These are phyloP conservation scores for Eurytoma californica DNA, from an alignment of 2,888 invertebrate species.

Conservation along the genomic window DNA sequence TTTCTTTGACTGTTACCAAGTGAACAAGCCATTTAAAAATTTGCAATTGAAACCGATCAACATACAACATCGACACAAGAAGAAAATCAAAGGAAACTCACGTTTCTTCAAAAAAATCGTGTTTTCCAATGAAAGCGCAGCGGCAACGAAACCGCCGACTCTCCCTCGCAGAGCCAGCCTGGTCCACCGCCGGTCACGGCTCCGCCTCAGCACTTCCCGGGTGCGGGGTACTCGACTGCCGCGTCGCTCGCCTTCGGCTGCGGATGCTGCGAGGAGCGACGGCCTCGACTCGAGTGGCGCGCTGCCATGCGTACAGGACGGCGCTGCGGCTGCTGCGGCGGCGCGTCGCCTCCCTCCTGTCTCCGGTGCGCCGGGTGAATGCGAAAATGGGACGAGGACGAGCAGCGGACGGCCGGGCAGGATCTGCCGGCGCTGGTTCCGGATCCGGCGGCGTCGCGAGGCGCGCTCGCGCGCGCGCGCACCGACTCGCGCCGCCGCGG, in stretches of 20 bases:
- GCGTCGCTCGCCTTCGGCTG: not conserved
- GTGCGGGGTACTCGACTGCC: too few relatives aligned
- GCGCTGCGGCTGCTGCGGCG: conserved; percentile 12
- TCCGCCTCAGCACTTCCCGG: not conserved
- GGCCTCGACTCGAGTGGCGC: conserved; percentile 17
- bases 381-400: conserved; percentile 54
- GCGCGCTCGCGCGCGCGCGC: conserved; percentile 37
- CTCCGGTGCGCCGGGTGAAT: conserved; percentile 17
- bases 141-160: not conserved
- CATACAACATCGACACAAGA: too few relatives aligned
- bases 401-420: conserved; percentile 24
- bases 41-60: too few relatives aligned
- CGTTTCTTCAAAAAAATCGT: not conserved
- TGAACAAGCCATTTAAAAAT: too few relatives aligned
- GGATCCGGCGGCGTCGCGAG: conserved; percentile 49
- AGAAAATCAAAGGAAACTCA: too few relatives aligned
- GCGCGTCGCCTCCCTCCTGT: not conserved
- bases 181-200: not conserved
- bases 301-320: conserved; percentile 42
- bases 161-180: not conserved
- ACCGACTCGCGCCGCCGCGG: not conserved
- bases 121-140: not conserved
- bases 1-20: too few relatives aligned
- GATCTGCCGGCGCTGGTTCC: conserved; percentile 39
- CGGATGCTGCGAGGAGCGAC: conserved; percentile 17